Base-by-base conservation (phyloP, 2,113 vertebrate species). In the Marcusenius ussheri region DNA sequence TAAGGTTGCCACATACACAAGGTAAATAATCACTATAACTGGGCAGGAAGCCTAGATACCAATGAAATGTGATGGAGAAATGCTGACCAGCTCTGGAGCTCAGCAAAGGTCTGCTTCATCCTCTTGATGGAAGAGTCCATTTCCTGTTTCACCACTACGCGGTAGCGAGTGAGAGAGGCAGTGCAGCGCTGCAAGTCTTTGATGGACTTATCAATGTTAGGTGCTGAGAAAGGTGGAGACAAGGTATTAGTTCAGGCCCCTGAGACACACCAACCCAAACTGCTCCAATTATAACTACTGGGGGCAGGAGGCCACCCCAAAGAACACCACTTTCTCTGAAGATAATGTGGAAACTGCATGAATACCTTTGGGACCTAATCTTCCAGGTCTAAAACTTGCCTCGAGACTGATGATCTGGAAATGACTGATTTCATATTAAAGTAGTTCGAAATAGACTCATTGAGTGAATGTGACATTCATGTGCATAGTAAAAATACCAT, bases 181-280 rank as follows among this genome's bases (percentile, higher is more conserved):
- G 96, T 97, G 92, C 98, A 99, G 70, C 98, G 95, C 93, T 99
- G 98, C 83, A 99, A 96, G 94, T 99, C 98, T 94, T 99, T 99
- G 93, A 98, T 96, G 0, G 98, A 99, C 89, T 98, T 98, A 91
- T 99, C 98, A 1, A 99, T 98, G 90, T 96, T 99, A 24, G 98
- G 93, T 91, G 97, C 98, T 99, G 93, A 89, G 50, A 46, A 45
- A 49, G 83, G 39, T 88, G 24, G 4, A 51, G 56, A 83, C 77
- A 77, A 46, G 56, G n/a, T 24, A 21, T 84, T 24, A 47, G 80
- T 42, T 42, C 80, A 45, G 19, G 39, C 17, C 3, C 0, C 39
- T 10, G 17, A 45, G 21, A 24, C 21, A 84, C 17, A 47, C 42
- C 80, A 83, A 11, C 19, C 39, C 17, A 83, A 45, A 46, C 21